These are phyloP conservation scores for Phocides pigmalion DNA, from an alignment of 1,140 invertebrate species.

Conservation along the genomic window DNA sequence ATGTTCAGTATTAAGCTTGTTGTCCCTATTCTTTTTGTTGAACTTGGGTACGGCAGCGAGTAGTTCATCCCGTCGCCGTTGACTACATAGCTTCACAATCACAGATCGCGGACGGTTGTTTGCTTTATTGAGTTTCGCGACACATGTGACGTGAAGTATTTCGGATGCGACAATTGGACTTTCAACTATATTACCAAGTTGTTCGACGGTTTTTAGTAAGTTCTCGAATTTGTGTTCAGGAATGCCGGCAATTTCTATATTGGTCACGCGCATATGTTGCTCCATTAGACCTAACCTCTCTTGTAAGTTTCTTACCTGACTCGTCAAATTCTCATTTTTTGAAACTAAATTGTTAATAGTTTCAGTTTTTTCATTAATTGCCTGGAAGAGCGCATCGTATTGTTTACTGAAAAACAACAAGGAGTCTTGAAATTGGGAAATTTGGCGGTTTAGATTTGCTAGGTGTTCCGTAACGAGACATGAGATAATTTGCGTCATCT, in stretches of 20 bases:
- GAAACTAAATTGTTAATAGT: constrained; percentile 3
- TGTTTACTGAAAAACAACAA: constrained; percentile 29
- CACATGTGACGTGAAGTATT: constrained; percentile 23
- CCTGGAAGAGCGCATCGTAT: constrained; percentile 26
- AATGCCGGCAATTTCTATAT: constrained; percentile 27
- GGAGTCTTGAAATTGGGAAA: constrained; percentile 26
- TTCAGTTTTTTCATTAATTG: constrained; percentile 18
- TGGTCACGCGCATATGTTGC: constrained; percentile 7
- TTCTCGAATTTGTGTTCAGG: constrained; percentile 27
- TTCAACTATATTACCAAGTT: constrained; percentile 15
- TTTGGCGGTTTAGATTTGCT: constrained; percentile 6
- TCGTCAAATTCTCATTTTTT: constrained; percentile 18
- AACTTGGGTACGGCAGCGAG: constrained; percentile 16
- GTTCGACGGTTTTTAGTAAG: constrained; percentile 6
- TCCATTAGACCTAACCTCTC: constrained; percentile 7
- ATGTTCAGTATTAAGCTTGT: constrained; percentile 10
- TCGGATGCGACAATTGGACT: not conserved
- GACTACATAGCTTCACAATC: constrained; percentile 7
- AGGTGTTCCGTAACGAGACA: constrained; percentile 9
- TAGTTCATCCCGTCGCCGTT: constrained; percentile 24
- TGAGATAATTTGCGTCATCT: constrained; percentile 3
- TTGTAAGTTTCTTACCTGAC: constrained; percentile 19
- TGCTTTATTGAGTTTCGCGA: constrained; percentile 32
- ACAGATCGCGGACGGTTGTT: constrained; percentile 15
- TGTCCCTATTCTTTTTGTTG: constrained; percentile 17